Base-by-base conservation (phyloP, 1,140 invertebrate species). In the Macrobrachium nipponense region DNA sequence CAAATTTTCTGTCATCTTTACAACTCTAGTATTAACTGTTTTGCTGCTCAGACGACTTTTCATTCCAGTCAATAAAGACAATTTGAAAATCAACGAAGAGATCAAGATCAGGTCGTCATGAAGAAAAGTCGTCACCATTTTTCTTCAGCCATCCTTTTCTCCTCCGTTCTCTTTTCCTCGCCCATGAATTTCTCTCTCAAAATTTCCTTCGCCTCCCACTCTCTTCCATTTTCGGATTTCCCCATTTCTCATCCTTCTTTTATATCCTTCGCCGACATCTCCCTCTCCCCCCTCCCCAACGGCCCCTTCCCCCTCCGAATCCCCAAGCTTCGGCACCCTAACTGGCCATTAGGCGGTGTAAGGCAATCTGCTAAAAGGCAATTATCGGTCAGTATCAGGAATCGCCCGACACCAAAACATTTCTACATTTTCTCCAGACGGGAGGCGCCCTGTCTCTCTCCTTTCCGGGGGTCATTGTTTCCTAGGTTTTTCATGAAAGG, bases 321-420 rank as follows among this genome's bases (percentile, higher is more conserved):
- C 81, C 59, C 27, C 51, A n/a, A 36, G 27, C 72, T 36, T 8
- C 72, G 44, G 11, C 23, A 18, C 51, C 36, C 68, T 83, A 83
- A 83, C 81, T 83, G 81, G 81, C 81, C 81, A 84, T 78, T 84
- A 84, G 75, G 60, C 82, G 70, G 75, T 78, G 82, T 78, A 84
- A 83, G 73, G 82, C 75, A 84, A 84, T 84, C 82, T 76, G 81
- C 81, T 83, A 83, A 83, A 83, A 83, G 81, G 81, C 81, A 83
- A 83, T 83, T 83, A 76, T 62, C 72, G 81, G 81, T 83, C 81
- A 83, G 81, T 75, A 60, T 73, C 81, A 59, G 76, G 51, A 60
- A 5, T 36, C 81, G 8, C 20, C 36, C 5, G 1, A 5, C 20
- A 59, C 20, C 60, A 82, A 75, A 60, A 44, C 43, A 60, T 76